These are phyloP conservation scores for Noctua janthe DNA, from an alignment of 2,888 invertebrate species.

Conservation along the genomic window DNA sequence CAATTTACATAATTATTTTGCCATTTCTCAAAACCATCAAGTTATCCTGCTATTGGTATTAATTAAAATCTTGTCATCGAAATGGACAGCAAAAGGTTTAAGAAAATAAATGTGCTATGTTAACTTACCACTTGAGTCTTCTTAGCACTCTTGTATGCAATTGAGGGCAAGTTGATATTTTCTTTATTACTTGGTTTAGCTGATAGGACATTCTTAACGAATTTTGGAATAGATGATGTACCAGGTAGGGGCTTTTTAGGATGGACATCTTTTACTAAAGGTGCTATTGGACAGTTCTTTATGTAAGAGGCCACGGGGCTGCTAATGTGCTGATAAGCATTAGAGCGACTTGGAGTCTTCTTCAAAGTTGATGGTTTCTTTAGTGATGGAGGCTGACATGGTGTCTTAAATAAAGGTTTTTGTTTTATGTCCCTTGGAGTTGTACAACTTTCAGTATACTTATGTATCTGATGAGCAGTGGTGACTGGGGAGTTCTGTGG, in stretches of 20 bases:
- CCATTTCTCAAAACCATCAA: neutral
- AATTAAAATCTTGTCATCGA: neutral
- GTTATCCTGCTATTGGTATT: neutral
- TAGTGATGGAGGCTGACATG: slow-evolving; percentile 68
- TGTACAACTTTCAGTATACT: slow-evolving; percentile 45
- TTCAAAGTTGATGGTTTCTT: slow-evolving; percentile 73
- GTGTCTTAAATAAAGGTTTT: slow-evolving; percentile 76
- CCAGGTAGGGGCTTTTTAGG: slow-evolving; percentile 79
- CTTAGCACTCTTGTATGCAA: slow-evolving; percentile 83
- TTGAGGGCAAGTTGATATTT: slow-evolving; percentile 77
- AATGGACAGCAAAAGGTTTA: neutral
- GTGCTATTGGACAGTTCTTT: slow-evolving; percentile 78
- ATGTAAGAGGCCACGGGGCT: slow-evolving; percentile 86
- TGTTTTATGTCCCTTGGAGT: slow-evolving; percentile 62
- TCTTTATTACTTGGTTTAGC: slow-evolving; percentile 75
- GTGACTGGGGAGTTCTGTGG: slow-evolving; percentile 69
- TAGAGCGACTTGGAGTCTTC: slow-evolving; percentile 73
- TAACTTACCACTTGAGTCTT: slow-evolving; percentile 80
- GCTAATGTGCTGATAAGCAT: slow-evolving; percentile 78
- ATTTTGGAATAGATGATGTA: slow-evolving; percentile 78
- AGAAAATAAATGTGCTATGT: neutral
- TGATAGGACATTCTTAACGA: slow-evolving; percentile 64
- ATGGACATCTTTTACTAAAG: slow-evolving; percentile 78
- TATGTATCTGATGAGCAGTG: slow-evolving; percentile 43
- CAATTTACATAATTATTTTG: neutral